Evolutionary conservation across 2,888 invertebrate genomes (phyloP), one percentile per base, ranked within the genome.

Genomic region (Andricus quercusramuli): DNA sequence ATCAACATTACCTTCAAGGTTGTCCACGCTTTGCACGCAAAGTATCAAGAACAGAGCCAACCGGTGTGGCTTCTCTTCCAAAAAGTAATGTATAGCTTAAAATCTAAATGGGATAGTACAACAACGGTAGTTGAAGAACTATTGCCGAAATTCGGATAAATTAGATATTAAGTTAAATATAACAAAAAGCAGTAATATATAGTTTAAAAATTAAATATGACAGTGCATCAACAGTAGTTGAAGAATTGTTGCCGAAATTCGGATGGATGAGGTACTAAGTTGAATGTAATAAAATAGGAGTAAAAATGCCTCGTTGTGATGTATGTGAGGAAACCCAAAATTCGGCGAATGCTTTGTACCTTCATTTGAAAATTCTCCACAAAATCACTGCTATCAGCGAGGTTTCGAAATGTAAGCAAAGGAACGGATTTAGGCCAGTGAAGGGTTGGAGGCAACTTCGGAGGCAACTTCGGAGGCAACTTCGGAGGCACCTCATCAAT

Each of bases 281-380:
- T 29, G 17, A 11, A 65, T 17, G 29, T 29, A 29, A 29, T n/a
- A 41, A n/a, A n/a, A 17, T 41, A 9, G 9, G 9, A 9, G 17
- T 74, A 20, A 74, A 74, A 74, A 74, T 74, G 74, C 56, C 56
- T 74, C 56, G 51, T 51, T 74, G 51, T 51, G 25, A 25, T 17
- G 17, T 74, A 51, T 51, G 74, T 56, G 29, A 74, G n/a, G 20
- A n/a, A 32, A 22, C 17, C 2, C 44, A 51, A 20, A 9, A 51
- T 74, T 74, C 74, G 6, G 20, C 51, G 4, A 25, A 74, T 74
- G n/a, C 32, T 56, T 51, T 74, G 11, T 13, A 74, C 3, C 20
- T 56, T 22, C 74, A 74, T 74, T 47, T 32, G 29, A 74, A 74
- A 56, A 25, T 74, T 20, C 4, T 29, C 15, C 74, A 74, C 47